Base-by-base conservation (phyloP, 1,140 invertebrate species). In the Diprion similis region DNA sequence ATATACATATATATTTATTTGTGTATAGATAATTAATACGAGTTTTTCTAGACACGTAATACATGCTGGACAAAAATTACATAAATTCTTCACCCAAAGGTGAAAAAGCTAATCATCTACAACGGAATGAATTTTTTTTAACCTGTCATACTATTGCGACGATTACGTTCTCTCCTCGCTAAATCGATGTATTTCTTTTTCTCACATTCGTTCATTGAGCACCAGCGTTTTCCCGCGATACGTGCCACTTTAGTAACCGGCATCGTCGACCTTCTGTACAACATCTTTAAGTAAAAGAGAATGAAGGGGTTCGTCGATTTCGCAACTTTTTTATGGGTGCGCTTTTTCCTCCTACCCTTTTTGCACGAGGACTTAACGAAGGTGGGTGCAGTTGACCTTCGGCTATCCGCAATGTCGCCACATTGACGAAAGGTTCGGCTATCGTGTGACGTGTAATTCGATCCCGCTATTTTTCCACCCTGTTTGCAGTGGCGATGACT, bases 281-380 rank as follows among this genome's bases (percentile, higher is more conserved):
- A 83, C 77, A 82, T 78, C 51, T 79, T 78, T 59, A 86, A 71
- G 46, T 81, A 87, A 71, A 83, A 86, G 2, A 82, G 79, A 13
- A 86, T 80, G 68, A 84, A 87, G 0, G 82, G 82, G 78, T 87
- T 85, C 2, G 48, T 10, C 15, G 79, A 81, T 6, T 71, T 1
- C 13, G 59, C 59, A 15, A 37, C 24, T 37, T 37, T 37, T 37
- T 37, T 37, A 37, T 3, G 24, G 24, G 24, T 37, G 24, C 24
- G 24, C 24, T 37, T 37, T 3, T 37, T 37, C 24, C 24, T 3
- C 24, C 71, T 66, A 70, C 65, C 72, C 71, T 66, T 70, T 72
- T 72, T 69, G 69, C 46, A 71, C 37, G 47, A 69, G 75, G 68
- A 72, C 68, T 64, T 75, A 18, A 72, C 70, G 73, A 67, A 71